Percentiles rank a stretch among this genome's conserved stretches.
Conservation (phyloP, 2,888 invertebrate species). For the Idaea aversata region DNA sequence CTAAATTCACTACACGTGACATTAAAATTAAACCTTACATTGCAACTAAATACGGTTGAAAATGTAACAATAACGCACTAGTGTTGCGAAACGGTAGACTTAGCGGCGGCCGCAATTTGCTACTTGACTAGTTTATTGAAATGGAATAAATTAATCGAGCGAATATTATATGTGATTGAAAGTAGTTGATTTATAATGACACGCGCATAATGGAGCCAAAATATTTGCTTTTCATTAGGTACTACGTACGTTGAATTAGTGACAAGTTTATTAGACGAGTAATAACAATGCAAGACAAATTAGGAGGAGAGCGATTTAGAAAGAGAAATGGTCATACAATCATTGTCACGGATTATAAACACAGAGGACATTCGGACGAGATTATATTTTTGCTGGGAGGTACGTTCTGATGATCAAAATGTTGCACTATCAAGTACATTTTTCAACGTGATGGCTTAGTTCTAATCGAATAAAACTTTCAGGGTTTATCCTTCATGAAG, state of each 20-base stretch:
- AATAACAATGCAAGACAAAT: neutral
- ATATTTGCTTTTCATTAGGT: neutral
- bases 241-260: neutral
- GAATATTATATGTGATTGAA: slow-evolving; percentile 13
- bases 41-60: slow-evolving; percentile 10
- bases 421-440: too few species aligned
- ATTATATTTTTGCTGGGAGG: too few species aligned
- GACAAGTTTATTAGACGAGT: neutral
- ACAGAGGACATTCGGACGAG: too few species aligned
- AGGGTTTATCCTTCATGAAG: too few species aligned
- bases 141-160: slow-evolving; percentile 23
- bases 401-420: too few species aligned
- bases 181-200: slow-evolving; percentile 5
- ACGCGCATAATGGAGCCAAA: neutral
- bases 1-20: neutral
- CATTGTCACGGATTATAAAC: too few species aligned
- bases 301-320: too few species aligned
- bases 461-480: too few species aligned
- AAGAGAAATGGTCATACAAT: too few species aligned
- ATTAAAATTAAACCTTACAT: slow-evolving; percentile 7
- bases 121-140: slow-evolving; percentile 25
- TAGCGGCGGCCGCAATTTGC: slow-evolving; percentile 21
- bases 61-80: slow-evolving; percentile 1
- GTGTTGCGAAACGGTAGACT: slow-evolving; percentile 16
- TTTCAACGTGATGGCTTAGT: too few species aligned